These are phyloP conservation scores for Eristalis arbustorum DNA, from an alignment of 2,888 invertebrate genomes.

Conservation along the genomic window DNA sequence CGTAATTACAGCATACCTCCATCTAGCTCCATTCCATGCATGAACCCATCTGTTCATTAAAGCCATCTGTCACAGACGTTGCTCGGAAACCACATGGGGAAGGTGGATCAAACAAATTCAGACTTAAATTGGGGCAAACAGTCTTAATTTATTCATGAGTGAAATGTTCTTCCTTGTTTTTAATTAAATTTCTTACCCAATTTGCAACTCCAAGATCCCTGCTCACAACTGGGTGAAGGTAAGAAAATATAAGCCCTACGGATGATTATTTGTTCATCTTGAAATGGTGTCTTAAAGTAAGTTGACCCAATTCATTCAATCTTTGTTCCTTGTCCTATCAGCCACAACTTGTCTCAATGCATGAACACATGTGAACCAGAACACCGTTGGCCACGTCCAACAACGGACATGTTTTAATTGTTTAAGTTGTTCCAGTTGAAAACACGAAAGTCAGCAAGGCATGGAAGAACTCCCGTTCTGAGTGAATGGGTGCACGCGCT, in stretches of 20 bases:
- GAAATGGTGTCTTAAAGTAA: too few species aligned
- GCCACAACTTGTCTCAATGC: background rate
- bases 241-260: background rate
- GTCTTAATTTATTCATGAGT: slow-evolving; percentile 25
- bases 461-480: too few species aligned
- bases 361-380: background rate
- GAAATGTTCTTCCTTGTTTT: slow-evolving; percentile 10
- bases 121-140: background rate
- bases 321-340: background rate
- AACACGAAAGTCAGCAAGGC: too few species aligned
- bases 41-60: background rate
- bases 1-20: background rate
- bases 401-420: background rate
- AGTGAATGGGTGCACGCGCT: too few species aligned
- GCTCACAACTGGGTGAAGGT: background rate
- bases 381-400: background rate
- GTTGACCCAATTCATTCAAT: background rate
- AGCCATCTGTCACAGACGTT: background rate
- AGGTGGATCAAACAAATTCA: background rate
- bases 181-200: slow-evolving; percentile 39
- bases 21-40: background rate
- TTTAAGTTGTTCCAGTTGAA: background rate
- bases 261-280: background rate
- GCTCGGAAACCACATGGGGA: background rate
- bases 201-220: slow-evolving; percentile 8